Percentiles rank a stretch among this genome's conserved stretches.
Conservation (phyloP, 2,797 vertebrate genomes). For the Eulemur mongoz region DNA sequence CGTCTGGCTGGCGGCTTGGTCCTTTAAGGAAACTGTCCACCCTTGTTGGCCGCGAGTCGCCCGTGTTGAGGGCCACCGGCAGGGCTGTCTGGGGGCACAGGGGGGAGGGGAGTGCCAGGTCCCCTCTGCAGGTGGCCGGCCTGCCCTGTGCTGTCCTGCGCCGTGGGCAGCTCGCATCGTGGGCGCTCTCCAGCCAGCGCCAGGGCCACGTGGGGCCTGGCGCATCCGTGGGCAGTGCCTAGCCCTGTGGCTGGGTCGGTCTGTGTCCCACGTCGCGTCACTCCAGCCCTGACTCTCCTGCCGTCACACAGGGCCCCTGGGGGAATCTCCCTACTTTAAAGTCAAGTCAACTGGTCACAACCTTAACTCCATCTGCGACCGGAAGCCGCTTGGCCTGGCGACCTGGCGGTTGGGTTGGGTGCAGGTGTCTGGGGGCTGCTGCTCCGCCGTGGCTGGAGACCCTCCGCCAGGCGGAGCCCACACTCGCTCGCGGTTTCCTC, state of each 20-base stretch:
- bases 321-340: too few species aligned
- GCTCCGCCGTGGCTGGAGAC: not conserved
- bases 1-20: not conserved
- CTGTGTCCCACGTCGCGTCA: not conserved
- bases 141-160: not conserved
- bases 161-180: not conserved
- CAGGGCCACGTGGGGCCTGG: not conserved
- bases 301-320: not conserved
- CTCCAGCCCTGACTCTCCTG: not conserved
- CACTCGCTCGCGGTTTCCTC: not conserved
- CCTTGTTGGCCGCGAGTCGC: not conserved
- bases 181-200: not conserved
- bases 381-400: not conserved
- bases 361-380: not conserved
- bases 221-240: not conserved
- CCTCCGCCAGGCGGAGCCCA: not conserved
- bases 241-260: not conserved
- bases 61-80: not conserved
- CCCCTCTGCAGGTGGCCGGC: not conserved
- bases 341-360: not conserved
- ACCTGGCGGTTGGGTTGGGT: not conserved
- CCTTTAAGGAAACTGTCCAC: not conserved
- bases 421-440: not conserved
- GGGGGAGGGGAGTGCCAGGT: not conserved
- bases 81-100: accelerated